Evolutionary conservation across 2,113 vertebrate species (phyloP).

Genomic region (Capra hircus): DNA sequence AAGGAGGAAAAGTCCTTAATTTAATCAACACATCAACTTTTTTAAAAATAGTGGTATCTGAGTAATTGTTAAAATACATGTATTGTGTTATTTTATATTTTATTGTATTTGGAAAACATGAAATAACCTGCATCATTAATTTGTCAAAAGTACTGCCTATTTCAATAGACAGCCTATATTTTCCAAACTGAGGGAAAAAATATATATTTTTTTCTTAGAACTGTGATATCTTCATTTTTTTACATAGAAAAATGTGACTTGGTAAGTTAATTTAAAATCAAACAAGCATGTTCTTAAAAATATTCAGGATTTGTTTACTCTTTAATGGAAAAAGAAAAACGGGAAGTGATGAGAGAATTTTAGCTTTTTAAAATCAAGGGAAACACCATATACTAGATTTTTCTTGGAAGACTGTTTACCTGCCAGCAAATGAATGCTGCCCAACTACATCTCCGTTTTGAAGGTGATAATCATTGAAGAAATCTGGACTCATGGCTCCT

Average conservation of each 20-base stretch:
- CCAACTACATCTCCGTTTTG: conserved; percentile 91
- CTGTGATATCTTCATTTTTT: background rate
- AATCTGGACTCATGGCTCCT: conserved; percentile 90
- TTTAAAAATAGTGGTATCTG: background rate
- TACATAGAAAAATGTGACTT: background rate
- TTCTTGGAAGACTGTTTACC: conserved; percentile 75
- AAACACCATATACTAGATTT: background rate
- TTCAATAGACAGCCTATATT: conserved; percentile 27
- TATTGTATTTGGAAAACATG: conserved; percentile 35
- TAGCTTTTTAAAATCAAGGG: background rate
- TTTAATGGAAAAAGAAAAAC: background rate
- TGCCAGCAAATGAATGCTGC: conserved; percentile 83
- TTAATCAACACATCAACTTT: conserved; percentile 16
- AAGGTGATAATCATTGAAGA: conserved; percentile 88
- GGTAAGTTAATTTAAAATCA: conserved; percentile 14
- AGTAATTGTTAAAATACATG: background rate
- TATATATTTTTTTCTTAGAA: background rate
- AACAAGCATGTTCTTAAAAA: conserved; percentile 35
- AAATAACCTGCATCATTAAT: background rate
- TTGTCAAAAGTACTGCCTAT: background rate
- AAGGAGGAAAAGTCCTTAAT: conserved; percentile 1
- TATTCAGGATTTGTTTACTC: background rate
- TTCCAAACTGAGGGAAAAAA: conserved; percentile 4
- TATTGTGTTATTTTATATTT: background rate
- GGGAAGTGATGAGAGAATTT: background rate